Conservation (phyloP, 2,888 invertebrate genomes). For the Coelinius sp. region DNA sequence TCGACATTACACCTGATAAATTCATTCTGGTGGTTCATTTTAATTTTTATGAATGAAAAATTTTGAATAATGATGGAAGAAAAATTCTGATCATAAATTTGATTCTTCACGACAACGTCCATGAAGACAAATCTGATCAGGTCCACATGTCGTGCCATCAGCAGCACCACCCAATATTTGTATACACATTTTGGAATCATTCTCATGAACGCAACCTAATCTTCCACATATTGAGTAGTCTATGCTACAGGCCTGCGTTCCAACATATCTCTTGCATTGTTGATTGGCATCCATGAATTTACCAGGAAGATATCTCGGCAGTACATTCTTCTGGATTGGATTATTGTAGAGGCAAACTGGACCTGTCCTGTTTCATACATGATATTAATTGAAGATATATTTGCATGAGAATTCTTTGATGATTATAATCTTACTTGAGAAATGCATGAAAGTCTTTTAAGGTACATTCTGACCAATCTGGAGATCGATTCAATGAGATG, state of each 20-base stretch:
- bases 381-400: no score
- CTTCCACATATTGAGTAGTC: not conserved
- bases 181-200: not conserved
- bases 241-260: not conserved
- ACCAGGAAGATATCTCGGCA: not conserved
- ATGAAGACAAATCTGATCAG: not conserved
- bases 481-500: not conserved
- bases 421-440: not conserved
- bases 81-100: not conserved
- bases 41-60: not conserved
- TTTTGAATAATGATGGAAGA: not conserved
- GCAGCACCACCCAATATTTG: not conserved
- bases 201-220: not conserved
- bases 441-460: not conserved
- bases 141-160: not conserved
- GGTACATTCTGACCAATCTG: not conserved
- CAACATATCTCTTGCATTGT: not conserved
- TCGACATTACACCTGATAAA: constrained; percentile 42
- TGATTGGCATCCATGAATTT: not conserved
- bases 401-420: not conserved
- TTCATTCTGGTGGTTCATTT: constrained; percentile 37
- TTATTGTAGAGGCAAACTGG: not conserved
- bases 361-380: not conserved
- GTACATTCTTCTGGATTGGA: not conserved
- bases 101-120: not conserved